phyloP scores from a whole-genome alignment of 2,113 vertebrate species.

The Labeo catla region DNA sequence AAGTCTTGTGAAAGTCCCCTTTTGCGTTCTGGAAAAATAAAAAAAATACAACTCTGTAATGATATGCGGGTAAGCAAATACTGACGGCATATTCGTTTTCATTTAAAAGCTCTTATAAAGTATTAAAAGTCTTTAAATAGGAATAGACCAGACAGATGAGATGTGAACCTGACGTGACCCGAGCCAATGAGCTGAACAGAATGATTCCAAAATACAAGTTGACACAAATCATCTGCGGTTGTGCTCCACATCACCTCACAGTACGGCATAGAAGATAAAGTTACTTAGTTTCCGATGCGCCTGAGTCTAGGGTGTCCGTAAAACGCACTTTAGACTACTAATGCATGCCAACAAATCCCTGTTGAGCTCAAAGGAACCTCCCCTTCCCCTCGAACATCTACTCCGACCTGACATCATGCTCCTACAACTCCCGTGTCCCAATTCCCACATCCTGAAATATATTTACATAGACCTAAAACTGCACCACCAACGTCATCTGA shows the following conservation, averaged over 20 bases:
- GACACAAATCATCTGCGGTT: slow-evolving; percentile 36
- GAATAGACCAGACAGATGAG: neutral
- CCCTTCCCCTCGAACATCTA: slow-evolving; percentile 17
- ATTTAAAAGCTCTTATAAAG: slow-evolving; percentile 23
- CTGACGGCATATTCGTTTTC: neutral
- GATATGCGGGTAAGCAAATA: neutral
- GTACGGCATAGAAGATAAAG: slow-evolving; percentile 45
- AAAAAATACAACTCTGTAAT: neutral
- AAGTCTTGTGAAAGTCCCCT: neutral
- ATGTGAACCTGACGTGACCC: slow-evolving; percentile 7
- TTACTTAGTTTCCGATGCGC: slow-evolving; percentile 58
- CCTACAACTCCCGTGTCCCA: slow-evolving; percentile 11
- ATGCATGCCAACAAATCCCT: slow-evolving; percentile 46
- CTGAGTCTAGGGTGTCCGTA: slow-evolving; percentile 51
- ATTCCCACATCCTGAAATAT: slow-evolving; percentile 1
- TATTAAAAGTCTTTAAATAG: slow-evolving; percentile 30
- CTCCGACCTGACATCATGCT: slow-evolving; percentile 36
- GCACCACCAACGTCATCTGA: neutral
- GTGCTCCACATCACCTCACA: slow-evolving; percentile 46
- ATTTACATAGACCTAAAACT: neutral
- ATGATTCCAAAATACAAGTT: slow-evolving; percentile 9
- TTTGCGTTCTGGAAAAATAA: neutral
- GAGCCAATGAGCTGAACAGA: slow-evolving; percentile 24
- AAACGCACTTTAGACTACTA: slow-evolving; percentile 41
- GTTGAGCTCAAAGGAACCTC: neutral